phyloP scores from a whole-genome alignment of 2,797 vertebrate genomes.

The Perodicticus potto region DNA sequence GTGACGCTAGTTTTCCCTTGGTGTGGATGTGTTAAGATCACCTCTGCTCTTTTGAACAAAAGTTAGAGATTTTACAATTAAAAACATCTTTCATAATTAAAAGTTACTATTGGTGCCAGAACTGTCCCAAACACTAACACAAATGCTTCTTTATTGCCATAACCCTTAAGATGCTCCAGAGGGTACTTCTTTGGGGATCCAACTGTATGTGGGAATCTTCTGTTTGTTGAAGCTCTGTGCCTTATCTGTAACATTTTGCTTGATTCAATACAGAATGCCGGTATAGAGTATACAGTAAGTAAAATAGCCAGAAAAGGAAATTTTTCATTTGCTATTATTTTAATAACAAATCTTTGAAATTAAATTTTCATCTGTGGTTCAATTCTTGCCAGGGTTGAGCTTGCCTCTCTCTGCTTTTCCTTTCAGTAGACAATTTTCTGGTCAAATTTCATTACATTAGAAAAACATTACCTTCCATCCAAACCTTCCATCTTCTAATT shows the following conservation, averaged over 20 bases:
- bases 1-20: neutral
- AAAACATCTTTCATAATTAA: neutral
- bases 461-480: slow-evolving; percentile 54
- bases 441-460: slow-evolving; percentile 59
- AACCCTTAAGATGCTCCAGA: neutral
- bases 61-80: neutral
- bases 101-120: neutral
- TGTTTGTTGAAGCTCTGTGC: neutral
- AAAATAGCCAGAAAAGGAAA: slow-evolving; percentile 4
- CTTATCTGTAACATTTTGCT: neutral
- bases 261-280: neutral
- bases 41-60: slow-evolving; percentile 6
- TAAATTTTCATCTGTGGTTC: slow-evolving; percentile 24
- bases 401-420: neutral
- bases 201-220: neutral
- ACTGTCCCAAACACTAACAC: neutral
- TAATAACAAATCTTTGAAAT: slow-evolving; percentile 52
- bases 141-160: neutral
- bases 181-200: neutral
- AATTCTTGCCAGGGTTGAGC: neutral
- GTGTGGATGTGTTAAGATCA: neutral
- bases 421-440: slow-evolving; percentile 31
- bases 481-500: slow-evolving; percentile 76
- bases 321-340: slow-evolving; percentile 22
- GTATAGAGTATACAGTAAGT: neutral